Evolutionary conservation across 2,888 invertebrate species (phyloP).

Genomic region (Gastrophysa polygoni): DNA sequence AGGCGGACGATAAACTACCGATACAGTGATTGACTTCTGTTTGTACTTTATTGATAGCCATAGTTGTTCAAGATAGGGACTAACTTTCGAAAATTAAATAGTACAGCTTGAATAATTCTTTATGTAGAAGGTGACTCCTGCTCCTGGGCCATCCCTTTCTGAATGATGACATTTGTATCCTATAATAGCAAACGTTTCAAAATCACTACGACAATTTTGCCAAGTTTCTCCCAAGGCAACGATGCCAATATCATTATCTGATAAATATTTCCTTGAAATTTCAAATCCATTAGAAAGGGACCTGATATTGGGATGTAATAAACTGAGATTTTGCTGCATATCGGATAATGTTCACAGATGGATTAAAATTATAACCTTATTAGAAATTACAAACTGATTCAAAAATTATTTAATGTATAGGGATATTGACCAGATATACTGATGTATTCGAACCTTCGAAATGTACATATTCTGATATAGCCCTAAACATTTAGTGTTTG

Average conservation of each 20-base stretch:
- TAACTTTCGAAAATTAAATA: background rate
- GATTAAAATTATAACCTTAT: background rate
- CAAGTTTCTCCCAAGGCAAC: conserved; percentile 11
- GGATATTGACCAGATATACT: background rate
- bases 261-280: background rate
- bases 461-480: background rate
- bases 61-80: background rate
- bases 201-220: background rate
- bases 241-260: background rate
- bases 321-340: background rate
- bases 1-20: background rate
- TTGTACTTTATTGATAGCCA: background rate
- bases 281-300: conserved; percentile 2
- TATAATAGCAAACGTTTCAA: background rate
- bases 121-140: background rate
- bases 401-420: background rate
- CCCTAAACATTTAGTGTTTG: conserved; percentile 3
- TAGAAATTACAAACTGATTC: background rate
- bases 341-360: background rate
- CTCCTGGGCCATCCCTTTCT: background rate
- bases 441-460: background rate
- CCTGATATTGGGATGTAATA: conserved; percentile 2
- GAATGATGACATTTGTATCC: background rate
- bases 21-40: background rate
- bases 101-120: background rate